Base-by-base conservation (phyloP, 2,797 vertebrate genomes). In the Petrocephalus schoutedeni region DNA sequence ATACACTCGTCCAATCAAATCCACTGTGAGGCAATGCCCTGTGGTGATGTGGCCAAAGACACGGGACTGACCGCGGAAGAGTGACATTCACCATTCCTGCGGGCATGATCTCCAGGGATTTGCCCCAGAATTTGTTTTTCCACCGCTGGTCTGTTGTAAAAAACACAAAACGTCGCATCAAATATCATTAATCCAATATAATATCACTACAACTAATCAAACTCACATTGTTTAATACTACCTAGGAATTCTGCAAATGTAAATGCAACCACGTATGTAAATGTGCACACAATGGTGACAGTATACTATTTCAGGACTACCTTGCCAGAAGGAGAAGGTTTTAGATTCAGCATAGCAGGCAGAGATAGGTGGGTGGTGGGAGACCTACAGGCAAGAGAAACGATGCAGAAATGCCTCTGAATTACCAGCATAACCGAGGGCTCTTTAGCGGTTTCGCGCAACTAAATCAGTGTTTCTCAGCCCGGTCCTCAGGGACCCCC, bases 101-200 rank as follows among this genome's bases (percentile, higher is more conserved):
- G 0, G 98, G 98, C 91, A 98, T 93, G 4, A 99, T 98, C 94
- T 99, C 98, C 91, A 99, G 90, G 0, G 98, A 99, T 87, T 98
- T 99, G 41, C 98, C 98, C 98, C 98, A 99, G 92, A 99, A 99
- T 91, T 98, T 99, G 91, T 99, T 99, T 91, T 98, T 99, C 98
- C 98, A 98, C 85, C 97, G 95, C 93, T 98, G 97, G 91, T 99
- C 98, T 99, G 92, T 89, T 88, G 28, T 12, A 86, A 19, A 86
- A 10, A 41, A n/a, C 2, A 88, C 49, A 89, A 23, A 64, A 90
- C n/a, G 14, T 80, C 23, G 49, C 59, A 57, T 85, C 8, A 86
- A n/a, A 61, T 41, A 21, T 10, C 14, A 59, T 86, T 86, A 59
- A 36, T 8, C 21, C 16, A 45, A 28, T 7, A 85, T 7, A 85